A percentile compares a stretch with the other conserved stretches of the same genome.
phyloP scores from a whole-genome alignment of 2,797 vertebrate genomes.

The Gymnocypris eckloni region DNA sequence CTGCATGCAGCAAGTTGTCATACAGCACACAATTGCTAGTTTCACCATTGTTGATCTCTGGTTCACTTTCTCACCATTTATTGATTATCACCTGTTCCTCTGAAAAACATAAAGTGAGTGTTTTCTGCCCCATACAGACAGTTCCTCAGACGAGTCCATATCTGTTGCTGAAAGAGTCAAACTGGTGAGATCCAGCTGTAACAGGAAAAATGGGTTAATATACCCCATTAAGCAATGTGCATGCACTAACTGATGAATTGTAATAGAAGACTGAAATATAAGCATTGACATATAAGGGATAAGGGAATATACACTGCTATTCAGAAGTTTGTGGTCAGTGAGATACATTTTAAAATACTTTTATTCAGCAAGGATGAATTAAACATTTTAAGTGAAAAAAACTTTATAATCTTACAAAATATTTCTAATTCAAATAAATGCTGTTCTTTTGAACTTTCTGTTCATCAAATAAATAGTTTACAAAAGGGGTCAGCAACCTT shows the following conservation, averaged over 20 bases:
- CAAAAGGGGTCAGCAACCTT: too few relatives aligned
- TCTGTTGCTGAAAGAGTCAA: conserved; percentile 15
- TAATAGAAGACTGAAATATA: neutral
- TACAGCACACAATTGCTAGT: neutral
- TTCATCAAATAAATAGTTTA: too few relatives aligned
- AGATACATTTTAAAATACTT: neutral
- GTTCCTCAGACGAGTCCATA: neutral
- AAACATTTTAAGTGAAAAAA: too few relatives aligned
- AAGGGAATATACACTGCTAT: neutral
- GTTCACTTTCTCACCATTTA: neutral
- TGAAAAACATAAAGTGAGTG: neutral
- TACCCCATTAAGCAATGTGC: neutral
- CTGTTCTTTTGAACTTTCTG: too few relatives aligned
- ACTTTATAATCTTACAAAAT: too few relatives aligned
- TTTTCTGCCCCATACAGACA: neutral
- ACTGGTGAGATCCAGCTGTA: neutral
- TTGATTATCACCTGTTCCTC: neutral
- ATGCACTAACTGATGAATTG: neutral
- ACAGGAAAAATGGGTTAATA: neutral
- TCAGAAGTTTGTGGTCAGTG: neutral
- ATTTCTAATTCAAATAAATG: too few relatives aligned
- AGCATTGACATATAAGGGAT: neutral
- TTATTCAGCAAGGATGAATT: too few relatives aligned
- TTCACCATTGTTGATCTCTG: neutral
- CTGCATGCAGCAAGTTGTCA: neutral